Evolutionary conservation across 2,797 vertebrate species (phyloP).

Genomic region (Simalia tracyae): DNA sequence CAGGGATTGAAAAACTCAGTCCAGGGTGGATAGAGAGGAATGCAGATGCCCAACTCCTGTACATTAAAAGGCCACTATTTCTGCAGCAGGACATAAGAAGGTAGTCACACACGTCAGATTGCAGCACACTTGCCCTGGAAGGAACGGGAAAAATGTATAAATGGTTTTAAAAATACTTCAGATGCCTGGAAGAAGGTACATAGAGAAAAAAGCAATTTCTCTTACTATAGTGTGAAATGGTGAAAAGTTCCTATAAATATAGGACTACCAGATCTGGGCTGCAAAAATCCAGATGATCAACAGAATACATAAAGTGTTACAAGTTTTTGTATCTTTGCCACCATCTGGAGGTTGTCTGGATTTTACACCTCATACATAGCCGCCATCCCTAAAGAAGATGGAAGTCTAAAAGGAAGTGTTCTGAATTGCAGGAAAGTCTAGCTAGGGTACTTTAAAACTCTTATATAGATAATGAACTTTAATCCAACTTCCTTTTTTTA

Average conservation of each 20-base stretch:
- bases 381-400: neutral
- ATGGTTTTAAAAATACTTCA: neutral
- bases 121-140: neutral
- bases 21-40: neutral
- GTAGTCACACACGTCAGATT: neutral
- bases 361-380: neutral
- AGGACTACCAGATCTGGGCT: neutral
- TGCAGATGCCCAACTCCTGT: neutral
- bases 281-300: neutral
- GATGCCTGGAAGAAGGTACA: neutral
- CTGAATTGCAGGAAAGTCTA: neutral
- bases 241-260: neutral
- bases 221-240: neutral
- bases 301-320: neutral
- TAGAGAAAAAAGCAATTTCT: neutral
- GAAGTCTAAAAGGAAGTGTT: neutral
- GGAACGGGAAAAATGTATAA: neutral
- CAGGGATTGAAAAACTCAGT: neutral
- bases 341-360: neutral
- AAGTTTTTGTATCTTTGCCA: neutral
- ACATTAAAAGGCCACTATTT: neutral
- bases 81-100: neutral
- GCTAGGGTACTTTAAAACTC: neutral
- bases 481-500: neutral
- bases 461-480: neutral